Evolutionary conservation across 2,888 invertebrate genomes (phyloP), one percentile per base, ranked within the genome.

Genomic region (Leptinotarsa peninsularis): DNA sequence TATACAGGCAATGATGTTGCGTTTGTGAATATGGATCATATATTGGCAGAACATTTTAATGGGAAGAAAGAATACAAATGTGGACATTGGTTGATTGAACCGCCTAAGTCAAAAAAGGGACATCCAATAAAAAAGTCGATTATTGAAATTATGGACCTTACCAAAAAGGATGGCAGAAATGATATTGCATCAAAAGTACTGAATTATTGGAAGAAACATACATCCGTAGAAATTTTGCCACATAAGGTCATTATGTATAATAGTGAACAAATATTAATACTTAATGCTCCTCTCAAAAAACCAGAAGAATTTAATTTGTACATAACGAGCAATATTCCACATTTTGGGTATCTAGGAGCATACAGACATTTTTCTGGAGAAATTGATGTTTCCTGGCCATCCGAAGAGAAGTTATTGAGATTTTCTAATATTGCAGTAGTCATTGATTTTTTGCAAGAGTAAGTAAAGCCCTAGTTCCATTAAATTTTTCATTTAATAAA

Each of bases 291-390:
- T 14, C 76, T 77, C 3, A 73, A 75, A 50, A 75, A 73, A 27
- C 81, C 81, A 10, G 78, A 80, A 49, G 79, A 82, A 21, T 82
- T 81, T 49, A 84, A 84, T 76, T 79, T 83, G 66, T 86, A 81
- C 69, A 80, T 86, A 50, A 77, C 84, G 23, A 85, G 85, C 0
- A 86, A 85, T 75, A 84, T 86, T 49, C 85, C 85, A 3, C 77
- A 83, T 74, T 83, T 86, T 73, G 86, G 86, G 10, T 86, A 85
- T 76, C 78, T 86, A 21, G 84, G 82, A 3, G 86, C 85, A 23
- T 79, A 76, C 60, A 81, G 81, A 75, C 76, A 77, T 66, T 71
- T 73, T 0, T 75, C 76, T 7, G 74, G 79, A 63, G 73, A 73
- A 21, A 79, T 86, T 33, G 85, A 85, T 49, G 82, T 86, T 21